phyloP scores from a whole-genome alignment of 2,888 invertebrate genomes.

The Sabatieria punctata region DNA sequence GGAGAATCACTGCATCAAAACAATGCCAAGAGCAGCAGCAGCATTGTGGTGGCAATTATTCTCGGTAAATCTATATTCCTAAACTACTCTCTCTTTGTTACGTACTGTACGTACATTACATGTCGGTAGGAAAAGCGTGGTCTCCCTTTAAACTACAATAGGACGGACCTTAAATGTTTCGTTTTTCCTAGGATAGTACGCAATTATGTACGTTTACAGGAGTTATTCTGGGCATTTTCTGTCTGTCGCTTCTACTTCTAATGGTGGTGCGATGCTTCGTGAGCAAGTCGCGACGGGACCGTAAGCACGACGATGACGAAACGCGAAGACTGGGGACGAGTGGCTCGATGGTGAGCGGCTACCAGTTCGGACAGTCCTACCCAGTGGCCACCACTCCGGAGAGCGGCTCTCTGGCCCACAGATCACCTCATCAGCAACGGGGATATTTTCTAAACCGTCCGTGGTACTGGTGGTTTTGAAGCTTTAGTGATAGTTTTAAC shows the following conservation, averaged over 20 bases:
- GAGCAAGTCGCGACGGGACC: constrained; percentile 7
- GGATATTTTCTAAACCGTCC: constrained; percentile 16
- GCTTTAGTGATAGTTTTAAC: too few species aligned
- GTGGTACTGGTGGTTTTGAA: constrained; percentile 21
- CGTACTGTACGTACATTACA: too few species aligned
- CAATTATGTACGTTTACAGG: constrained; percentile 11
- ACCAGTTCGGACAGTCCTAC: neutral
- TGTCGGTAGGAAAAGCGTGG: too few species aligned
- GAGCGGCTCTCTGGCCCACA: neutral
- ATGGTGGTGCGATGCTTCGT: constrained; percentile 15
- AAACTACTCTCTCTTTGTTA: too few species aligned
- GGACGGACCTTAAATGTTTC: neutral
- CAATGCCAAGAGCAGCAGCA: too few species aligned
- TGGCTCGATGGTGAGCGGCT: constrained; percentile 1
- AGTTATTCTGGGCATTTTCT: constrained; percentile 14
- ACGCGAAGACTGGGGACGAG: neutral
- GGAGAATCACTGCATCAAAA: too few species aligned
- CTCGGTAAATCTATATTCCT: constrained; percentile 6
- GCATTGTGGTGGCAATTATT: constrained; percentile 8
- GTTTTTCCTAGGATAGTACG: neutral
- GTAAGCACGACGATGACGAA: constrained; percentile 12
- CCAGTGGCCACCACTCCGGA: neutral
- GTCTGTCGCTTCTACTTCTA: constrained; percentile 13
- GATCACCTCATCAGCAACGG: neutral
- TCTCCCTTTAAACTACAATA: too few species aligned